A percentile compares a stretch with the other conserved stretches of the same genome.
These are phyloP conservation scores for Alfaro cultratus DNA, from an alignment of 2,797 vertebrate genomes.

Conservation along the genomic window DNA sequence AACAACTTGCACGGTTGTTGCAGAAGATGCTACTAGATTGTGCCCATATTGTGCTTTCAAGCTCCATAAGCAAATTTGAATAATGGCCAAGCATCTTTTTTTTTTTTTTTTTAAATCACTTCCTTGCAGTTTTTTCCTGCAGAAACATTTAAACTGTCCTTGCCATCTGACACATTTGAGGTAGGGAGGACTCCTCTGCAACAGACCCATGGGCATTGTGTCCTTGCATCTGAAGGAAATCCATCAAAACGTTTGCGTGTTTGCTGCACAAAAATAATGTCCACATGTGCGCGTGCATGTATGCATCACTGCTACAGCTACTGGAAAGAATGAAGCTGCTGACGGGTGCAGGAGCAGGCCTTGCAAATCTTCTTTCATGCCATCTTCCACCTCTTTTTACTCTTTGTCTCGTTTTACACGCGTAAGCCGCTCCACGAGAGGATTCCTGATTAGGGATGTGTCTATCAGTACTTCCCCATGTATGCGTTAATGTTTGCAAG, in stretches of 20 bases:
- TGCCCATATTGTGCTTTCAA: slow-evolving; percentile 18
- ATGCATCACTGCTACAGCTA: slow-evolving; percentile 38
- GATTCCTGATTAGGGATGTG: slow-evolving; percentile 52
- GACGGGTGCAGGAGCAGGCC: slow-evolving; percentile 57
- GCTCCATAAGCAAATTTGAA: slow-evolving; percentile 44
- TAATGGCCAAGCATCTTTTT: slow-evolving; percentile 44
- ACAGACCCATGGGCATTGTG: slow-evolving; percentile 20
- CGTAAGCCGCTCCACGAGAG: slow-evolving; percentile 48
- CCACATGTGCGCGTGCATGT: slow-evolving; percentile 5
- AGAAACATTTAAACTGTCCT: slow-evolving; percentile 18
- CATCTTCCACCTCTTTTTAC: slow-evolving; percentile 47
- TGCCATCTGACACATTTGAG: neutral
- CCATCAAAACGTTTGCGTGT: slow-evolving; percentile 28
- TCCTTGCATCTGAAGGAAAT: slow-evolving; percentile 32
- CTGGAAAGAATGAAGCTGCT: slow-evolving; percentile 64
- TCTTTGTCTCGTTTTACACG: slow-evolving; percentile 63
- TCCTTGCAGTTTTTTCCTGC: slow-evolving; percentile 22
- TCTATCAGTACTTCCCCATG: slow-evolving; percentile 14
- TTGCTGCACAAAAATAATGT: slow-evolving; percentile 2
- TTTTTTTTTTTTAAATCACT: neutral
- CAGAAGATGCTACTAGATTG: slow-evolving; percentile 24
- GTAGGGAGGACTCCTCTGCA: slow-evolving; percentile 9
- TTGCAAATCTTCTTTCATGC: slow-evolving; percentile 67
- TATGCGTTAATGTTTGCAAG: slow-evolving; percentile 28
- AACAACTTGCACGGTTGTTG: slow-evolving; percentile 47